These are phyloP conservation scores for Gnatocerus cornutus DNA, from an alignment of 2,888 invertebrate species.

Conservation along the genomic window DNA sequence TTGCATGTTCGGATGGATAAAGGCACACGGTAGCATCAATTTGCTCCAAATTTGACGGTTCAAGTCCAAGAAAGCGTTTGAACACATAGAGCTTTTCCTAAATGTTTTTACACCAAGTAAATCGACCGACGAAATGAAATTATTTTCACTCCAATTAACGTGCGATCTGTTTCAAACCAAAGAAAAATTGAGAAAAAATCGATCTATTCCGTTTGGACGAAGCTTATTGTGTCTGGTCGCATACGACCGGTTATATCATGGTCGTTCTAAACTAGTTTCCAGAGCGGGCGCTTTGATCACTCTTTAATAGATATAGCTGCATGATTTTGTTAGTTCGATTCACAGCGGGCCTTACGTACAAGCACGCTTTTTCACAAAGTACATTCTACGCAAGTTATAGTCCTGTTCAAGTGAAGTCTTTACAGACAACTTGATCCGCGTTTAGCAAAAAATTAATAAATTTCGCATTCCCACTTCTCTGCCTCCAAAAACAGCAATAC, in stretches of 20 bases:
- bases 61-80: constrained; percentile 1
- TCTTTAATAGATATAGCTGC: constrained; percentile 64
- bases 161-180: constrained; percentile 3
- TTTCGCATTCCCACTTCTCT: constrained; percentile 46
- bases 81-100: not conserved
- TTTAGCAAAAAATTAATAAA: constrained; percentile 50
- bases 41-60: constrained; percentile 25
- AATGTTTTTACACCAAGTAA: not conserved
- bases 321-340: constrained; percentile 66
- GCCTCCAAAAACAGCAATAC: constrained; percentile 48
- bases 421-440: constrained; percentile 13
- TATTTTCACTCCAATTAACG: not conserved
- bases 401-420: constrained; percentile 31
- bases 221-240: constrained; percentile 26
- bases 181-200: constrained; percentile 31
- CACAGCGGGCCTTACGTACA: constrained; percentile 62
- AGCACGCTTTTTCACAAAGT: constrained; percentile 61
- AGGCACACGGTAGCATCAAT: constrained; percentile 17
- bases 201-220: constrained; percentile 27
- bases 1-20: constrained; percentile 52
- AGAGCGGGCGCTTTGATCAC: constrained; percentile 64
- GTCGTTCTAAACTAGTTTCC: constrained; percentile 63
- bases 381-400: constrained; percentile 46
- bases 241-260: constrained; percentile 51
- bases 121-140: not conserved